Evolutionary conservation across 2,797 vertebrate species (phyloP), one percentile per base, ranked within the genome.

Genomic region (Capromys pilorides): DNA sequence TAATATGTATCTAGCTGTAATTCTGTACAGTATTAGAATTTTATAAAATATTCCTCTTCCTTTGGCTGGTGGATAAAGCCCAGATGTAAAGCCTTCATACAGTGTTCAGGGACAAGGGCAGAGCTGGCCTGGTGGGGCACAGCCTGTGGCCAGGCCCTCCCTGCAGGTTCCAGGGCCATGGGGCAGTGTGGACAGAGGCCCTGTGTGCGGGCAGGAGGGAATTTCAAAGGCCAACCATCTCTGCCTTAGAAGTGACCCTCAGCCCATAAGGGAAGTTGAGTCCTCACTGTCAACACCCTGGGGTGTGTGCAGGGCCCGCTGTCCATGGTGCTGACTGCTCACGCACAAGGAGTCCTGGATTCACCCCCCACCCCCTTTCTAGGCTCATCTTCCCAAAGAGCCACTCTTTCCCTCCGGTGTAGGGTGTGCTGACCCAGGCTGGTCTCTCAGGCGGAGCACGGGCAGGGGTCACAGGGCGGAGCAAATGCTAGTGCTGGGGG

Each of bases 1-100:
- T 96, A 91, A 86, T 91, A 96, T 90, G 85, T 93, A 86, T 79
- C 95, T 95, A 95, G 94, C 93, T 45, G 45, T 45, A 90, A 83
- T 96, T 90, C 82, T 41, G 57, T 88, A 59, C 89, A 73, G 82
- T 82, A 75, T 93, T 96, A 80, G 61, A 86, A 18, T 95, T 89
- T 93, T 88, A 59, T 93, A 86, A 95, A 92, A 78, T 94, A 92
- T 33, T 77, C 57, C 86, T 93, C 90, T 92, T 80, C 86, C 13
- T 91, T 94, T 90, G 96, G 78, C 75, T 94, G 84, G 84, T 33
- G 49, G 93, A 12, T 91, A 28, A 78, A 83, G 39, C 77, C 82
- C 14, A 21, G 77, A 19, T 26, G 87, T 92, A 66, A 78, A 96
- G 64, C 71, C 31, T 0, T 1, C 12, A 62, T 36, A 28, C 21